Conservation (phyloP, 2,888 invertebrate species). For the Meiosimyza platycephala region DNA sequence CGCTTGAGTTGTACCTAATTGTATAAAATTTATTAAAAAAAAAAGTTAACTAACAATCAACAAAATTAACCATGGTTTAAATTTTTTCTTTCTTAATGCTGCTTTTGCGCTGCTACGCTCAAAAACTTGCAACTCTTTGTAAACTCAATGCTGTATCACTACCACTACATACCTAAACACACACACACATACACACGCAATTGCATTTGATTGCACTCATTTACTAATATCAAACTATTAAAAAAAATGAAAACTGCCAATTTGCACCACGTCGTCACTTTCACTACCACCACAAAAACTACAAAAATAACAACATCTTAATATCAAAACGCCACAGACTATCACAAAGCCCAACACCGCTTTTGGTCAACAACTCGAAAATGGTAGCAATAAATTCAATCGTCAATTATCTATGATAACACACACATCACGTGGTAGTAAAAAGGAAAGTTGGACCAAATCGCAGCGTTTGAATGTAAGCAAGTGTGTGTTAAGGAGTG, state of each 20-base stretch:
- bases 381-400: conserved; percentile 73
- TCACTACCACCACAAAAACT: conserved; percentile 23
- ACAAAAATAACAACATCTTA: conserved; percentile 12
- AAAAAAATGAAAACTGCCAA: conserved; percentile 1
- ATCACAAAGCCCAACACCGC: conserved; percentile 70
- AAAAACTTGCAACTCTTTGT: neutral
- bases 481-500: conserved; percentile 42
- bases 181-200: conserved; percentile 5
- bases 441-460: conserved; percentile 75
- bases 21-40: too few relatives aligned
- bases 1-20: too few relatives aligned
- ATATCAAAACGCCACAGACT: conserved; percentile 42
- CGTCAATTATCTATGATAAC: conserved; percentile 76
- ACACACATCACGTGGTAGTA: conserved; percentile 69
- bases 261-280: conserved; percentile 2
- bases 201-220: conserved; percentile 25
- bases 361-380: conserved; percentile 74
- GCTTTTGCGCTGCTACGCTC: conserved; percentile 40
- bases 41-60: too few relatives aligned
- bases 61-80: too few relatives aligned
- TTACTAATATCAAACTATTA: neutral
- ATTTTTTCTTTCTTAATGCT: conserved; percentile 43
- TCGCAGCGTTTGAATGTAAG: conserved; percentile 84
- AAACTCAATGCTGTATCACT: conserved; percentile 10
- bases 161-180: conserved; percentile 15